Percentiles rank a stretch among this genome's conserved stretches.
Conservation (phyloP, 2,113 vertebrate genomes). For the Cettia cetti region DNA sequence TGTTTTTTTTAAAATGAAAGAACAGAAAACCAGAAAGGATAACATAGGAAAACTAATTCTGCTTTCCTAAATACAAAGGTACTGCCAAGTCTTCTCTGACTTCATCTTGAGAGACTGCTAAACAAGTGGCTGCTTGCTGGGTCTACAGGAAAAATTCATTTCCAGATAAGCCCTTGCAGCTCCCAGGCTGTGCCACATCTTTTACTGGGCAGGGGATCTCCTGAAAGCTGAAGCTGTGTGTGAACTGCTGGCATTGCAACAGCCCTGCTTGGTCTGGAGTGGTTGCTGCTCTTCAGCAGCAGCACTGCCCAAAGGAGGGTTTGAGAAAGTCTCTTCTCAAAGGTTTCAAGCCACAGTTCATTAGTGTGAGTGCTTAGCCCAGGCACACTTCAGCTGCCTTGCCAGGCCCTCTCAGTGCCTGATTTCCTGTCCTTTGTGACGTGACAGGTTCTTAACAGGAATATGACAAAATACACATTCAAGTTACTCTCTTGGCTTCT, state of each 20-base stretch:
- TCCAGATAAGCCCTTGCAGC: not conserved
- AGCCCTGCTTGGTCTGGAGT: not conserved
- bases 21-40: not conserved
- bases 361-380: not conserved
- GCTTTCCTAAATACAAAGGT: not conserved
- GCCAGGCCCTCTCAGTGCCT: not conserved
- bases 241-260: not conserved
- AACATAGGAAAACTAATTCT: not conserved
- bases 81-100: not conserved
- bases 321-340: not conserved
- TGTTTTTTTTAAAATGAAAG: not conserved
- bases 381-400: not conserved
- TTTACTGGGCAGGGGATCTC: not conserved
- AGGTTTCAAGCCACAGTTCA: not conserved
- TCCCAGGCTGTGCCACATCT: not conserved
- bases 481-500: not conserved
- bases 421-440: not conserved
- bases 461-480: not conserved
- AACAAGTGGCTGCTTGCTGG: not conserved
- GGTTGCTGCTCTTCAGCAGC: not conserved
- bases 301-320: not conserved
- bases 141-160: not conserved
- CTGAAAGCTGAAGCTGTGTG: not conserved
- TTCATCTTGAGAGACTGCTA: not conserved
- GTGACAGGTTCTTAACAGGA: not conserved